These are phyloP conservation scores for Lepidurus apus DNA, from an alignment of 1,140 invertebrate genomes.

Conservation along the genomic window DNA sequence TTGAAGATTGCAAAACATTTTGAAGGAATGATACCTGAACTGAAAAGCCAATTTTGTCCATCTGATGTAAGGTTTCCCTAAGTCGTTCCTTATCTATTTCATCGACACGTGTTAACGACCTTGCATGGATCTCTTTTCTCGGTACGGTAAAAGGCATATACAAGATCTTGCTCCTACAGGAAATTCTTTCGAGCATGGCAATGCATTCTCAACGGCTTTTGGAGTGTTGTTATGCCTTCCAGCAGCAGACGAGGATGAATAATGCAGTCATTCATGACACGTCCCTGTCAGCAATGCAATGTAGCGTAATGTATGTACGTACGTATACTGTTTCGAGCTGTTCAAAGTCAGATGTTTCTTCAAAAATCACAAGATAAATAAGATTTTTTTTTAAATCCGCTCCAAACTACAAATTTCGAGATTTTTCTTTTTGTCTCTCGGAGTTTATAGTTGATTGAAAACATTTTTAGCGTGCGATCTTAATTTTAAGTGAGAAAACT, in stretches of 20 bases:
- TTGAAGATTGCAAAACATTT: too few relatives aligned
- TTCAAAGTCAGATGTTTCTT: too few relatives aligned
- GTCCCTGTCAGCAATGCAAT: neutral
- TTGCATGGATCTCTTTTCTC: neutral
- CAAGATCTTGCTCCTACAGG: neutral
- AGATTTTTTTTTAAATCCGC: too few relatives aligned
- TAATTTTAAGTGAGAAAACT: too few relatives aligned
- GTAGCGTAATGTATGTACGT: neutral
- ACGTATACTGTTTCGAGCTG: too few relatives aligned
- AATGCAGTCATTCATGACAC: neutral
- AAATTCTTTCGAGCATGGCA: slow-evolving; percentile 19
- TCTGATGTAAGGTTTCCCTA: neutral
- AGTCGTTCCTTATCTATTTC: neutral
- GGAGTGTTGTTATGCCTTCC: neutral
- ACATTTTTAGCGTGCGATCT: too few relatives aligned
- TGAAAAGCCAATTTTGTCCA: neutral
- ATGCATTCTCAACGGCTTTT: neutral
- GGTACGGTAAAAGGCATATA: neutral
- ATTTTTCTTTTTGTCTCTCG: too few relatives aligned
- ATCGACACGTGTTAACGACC: slow-evolving; percentile 21
- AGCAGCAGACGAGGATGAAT: neutral
- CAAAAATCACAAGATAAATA: too few relatives aligned
- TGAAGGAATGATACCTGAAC: too few relatives aligned
- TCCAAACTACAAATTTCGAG: too few relatives aligned
- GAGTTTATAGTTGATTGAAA: too few relatives aligned